Conservation (phyloP, 2,888 invertebrate species). For the Nephrocerus scutellatus region DNA sequence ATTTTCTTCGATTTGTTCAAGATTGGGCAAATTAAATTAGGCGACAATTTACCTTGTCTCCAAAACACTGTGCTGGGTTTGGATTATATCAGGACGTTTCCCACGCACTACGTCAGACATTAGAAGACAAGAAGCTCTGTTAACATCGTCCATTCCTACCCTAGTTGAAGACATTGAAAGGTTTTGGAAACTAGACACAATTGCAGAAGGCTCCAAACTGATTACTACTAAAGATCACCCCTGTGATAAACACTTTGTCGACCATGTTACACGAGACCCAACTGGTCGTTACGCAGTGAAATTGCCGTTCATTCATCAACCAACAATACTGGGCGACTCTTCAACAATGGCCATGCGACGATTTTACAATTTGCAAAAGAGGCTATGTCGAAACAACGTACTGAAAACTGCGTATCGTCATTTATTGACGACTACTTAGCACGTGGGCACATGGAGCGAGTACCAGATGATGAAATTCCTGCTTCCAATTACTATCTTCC, state of each 20-base stretch:
- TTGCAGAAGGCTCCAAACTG: not conserved
- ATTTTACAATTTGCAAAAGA: slow-evolving; percentile 17
- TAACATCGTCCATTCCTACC: too few species aligned
- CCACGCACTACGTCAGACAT: too few species aligned
- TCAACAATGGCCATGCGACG: slow-evolving; percentile 14
- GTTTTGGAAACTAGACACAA: slow-evolving; percentile 9
- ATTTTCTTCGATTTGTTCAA: slow-evolving; percentile 17
- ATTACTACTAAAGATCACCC: slow-evolving; percentile 11
- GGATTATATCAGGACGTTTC: slow-evolving; percentile 19
- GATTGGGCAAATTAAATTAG: slow-evolving; percentile 14
- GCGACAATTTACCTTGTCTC: slow-evolving; percentile 13
- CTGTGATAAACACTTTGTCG: slow-evolving; percentile 18
- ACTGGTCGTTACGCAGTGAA: slow-evolving; percentile 17
- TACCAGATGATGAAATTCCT: not conserved
- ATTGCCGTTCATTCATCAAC: slow-evolving; percentile 10
- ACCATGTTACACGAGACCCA: slow-evolving; percentile 5
- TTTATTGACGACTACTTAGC: slow-evolving; percentile 5
- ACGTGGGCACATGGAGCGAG: slow-evolving; percentile 2
- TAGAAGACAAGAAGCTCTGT: too few species aligned
- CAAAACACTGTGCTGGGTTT: slow-evolving; percentile 21
- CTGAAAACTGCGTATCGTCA: slow-evolving; percentile 11
- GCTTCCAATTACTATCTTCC: slow-evolving; percentile 15
- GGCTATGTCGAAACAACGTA: slow-evolving; percentile 8
- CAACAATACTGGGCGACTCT: slow-evolving; percentile 12
- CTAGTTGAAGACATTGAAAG: not conserved